Evolutionary conservation across 2,797 vertebrate genomes (phyloP), one percentile per base, ranked within the genome.

Genomic region (Danio jaintianensis): DNA sequence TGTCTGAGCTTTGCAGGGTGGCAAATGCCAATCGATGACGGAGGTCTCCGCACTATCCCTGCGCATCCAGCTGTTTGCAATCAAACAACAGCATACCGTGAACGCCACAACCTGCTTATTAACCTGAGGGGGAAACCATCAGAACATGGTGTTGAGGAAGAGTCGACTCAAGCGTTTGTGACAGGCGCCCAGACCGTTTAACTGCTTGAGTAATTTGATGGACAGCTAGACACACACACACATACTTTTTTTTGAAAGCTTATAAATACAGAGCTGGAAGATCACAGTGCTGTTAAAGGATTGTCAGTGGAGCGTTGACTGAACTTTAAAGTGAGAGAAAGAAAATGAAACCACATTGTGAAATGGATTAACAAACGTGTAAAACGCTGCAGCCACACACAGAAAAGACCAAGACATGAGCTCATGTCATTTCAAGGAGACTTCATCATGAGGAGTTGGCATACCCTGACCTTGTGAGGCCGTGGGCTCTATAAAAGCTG

Each of bases 21-120:
- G 78, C 59, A 81, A 84, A 86, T 75, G 78, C 78, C 83, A 82
- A 83, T 86, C 55, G 59, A 64, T 77, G 81, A 78, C 61, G 55
- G 73, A 78, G 76, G 75, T 78, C 78, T 64, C 61, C 36, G 16
- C 40, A 52, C 47, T 47, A 75, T 43, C 62, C 8, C 68, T 15
- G 68, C 22, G 15, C 42, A n/a, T 53, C 69, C 81, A 82, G 75
- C 69, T 82, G 82, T 61, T 75, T 50, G 78, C 59, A 81, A 73
- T 83, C 76, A 69, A 63, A 82, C 85, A 67, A 72, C 58, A 61
- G 73, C 69, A 77, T 43, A 52, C 77, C 38, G 47, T 62, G 67
- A 71, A 70, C 38, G 36, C 74, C 58, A 59, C 47, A 77, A 79
- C 77, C 78, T 72, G 62, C 70, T 83, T 81, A 73, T 83, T 80